Evolutionary conservation across 2,888 invertebrate species (phyloP).

Genomic region (Ophion slaviceki): DNA sequence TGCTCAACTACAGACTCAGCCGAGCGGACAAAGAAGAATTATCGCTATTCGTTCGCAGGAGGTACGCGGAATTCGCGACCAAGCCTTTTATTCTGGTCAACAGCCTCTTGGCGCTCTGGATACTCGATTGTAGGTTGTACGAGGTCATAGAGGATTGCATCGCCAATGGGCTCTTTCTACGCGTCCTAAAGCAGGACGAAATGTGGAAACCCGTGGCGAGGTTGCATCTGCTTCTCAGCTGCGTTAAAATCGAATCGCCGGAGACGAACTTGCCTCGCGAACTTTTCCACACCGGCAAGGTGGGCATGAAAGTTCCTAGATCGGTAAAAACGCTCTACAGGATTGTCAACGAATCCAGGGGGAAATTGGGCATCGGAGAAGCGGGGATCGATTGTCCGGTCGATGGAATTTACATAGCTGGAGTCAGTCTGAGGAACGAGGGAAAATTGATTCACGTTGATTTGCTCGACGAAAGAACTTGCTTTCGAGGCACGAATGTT

Average conservation of each 20-base stretch:
- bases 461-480: constrained; percentile 82
- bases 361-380: constrained; percentile 72
- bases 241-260: constrained; percentile 81
- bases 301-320: constrained; percentile 70
- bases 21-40: constrained; percentile 69
- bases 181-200: constrained; percentile 49
- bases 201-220: constrained; percentile 71
- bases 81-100: constrained; percentile 78
- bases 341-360: constrained; percentile 71
- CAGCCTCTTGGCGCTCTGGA: constrained; percentile 82
- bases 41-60: constrained; percentile 31
- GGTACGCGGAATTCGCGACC: constrained; percentile 71
- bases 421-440: constrained; percentile 64
- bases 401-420: constrained; percentile 65
- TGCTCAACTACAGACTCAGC: constrained; percentile 75
- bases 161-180: constrained; percentile 35
- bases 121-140: constrained; percentile 78
- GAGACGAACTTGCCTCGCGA: constrained; percentile 76
- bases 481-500: constrained; percentile 78
- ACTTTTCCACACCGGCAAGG: constrained; percentile 66
- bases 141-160: constrained; percentile 61
- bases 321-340: constrained; percentile 74
- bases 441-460: constrained; percentile 80
- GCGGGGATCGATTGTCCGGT: constrained; percentile 73
- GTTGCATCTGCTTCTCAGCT: constrained; percentile 81